Percentiles rank a stretch among this genome's conserved stretches.
Conservation (phyloP, 2,888 invertebrate species). For the Lepas anatifera region DNA sequence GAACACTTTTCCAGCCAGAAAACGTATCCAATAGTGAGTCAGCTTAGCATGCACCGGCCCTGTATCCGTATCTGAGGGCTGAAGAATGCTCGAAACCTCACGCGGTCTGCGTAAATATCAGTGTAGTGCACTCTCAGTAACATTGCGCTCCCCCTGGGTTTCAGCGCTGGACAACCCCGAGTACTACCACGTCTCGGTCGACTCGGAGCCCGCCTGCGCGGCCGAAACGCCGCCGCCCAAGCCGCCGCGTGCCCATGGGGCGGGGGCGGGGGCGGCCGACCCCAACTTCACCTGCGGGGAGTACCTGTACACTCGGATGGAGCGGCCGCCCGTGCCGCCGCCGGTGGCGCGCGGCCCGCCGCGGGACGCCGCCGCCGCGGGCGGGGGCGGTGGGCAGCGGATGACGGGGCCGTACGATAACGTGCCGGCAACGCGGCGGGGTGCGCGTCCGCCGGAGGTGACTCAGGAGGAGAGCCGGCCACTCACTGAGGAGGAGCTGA, state of each 20-base stretch:
- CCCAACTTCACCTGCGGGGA: conserved; percentile 1
- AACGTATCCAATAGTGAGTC: too few species aligned
- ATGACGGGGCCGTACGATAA: neutral
- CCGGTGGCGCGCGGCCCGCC: neutral
- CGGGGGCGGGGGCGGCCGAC: conserved; percentile 14
- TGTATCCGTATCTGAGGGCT: too few species aligned
- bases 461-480: neutral
- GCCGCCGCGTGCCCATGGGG: too few species aligned
- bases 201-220: neutral
- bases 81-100: too few species aligned
- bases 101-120: too few species aligned
- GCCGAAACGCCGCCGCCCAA: conserved; percentile 15
- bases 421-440: conserved; percentile 1
- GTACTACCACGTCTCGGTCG: conserved; percentile 24
- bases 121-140: too few species aligned
- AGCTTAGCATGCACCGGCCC: too few species aligned
- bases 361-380: neutral
- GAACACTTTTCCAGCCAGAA: too few species aligned
- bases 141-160: too few species aligned
- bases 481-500: conserved; percentile 11
- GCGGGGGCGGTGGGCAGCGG: neutral
- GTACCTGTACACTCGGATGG: conserved; percentile 7
- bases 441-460: conserved; percentile 7
- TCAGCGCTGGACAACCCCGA: conserved; percentile 25
- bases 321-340: neutral